Base-by-base conservation (phyloP, 2,113 vertebrate species). In the Mesoclemmys tuberculata region DNA sequence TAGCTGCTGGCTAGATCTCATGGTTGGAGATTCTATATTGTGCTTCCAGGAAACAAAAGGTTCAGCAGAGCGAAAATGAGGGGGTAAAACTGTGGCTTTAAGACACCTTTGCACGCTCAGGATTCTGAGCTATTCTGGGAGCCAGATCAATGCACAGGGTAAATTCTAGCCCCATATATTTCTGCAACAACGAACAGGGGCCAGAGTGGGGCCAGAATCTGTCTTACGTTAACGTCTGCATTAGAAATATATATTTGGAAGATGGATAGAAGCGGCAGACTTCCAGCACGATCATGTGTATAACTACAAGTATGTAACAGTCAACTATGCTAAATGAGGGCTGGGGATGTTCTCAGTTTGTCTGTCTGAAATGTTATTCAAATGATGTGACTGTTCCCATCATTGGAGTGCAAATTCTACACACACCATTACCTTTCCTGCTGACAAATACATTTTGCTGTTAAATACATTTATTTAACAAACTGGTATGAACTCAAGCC, bases 391-490 rank as follows among this genome's bases (percentile, higher is more conserved):
- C 88, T n/a, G 55, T 89, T 93, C 82, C 41, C 58, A 88, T 90
- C 84, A 78, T 71, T 83, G 54, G 58, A 96, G 35, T 8, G 0
- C 35, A 89, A 94, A 44, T 74, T 91, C 21, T 46, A 46, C 49
- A 80, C 48, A 68, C 64, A 38, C 58, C 51, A 77, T 54, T 55
- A 31, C n/a, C 54, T 93, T 94, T 80, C 71, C 61, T 93, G 46
- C 27, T 93, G 54, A 84, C 86, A 96, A 93, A 95, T 41, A 84
- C 19, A n/a, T 71, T 78, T 84, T 89, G 38, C 90, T 85, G 97
- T 90, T 38, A 84, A 68, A 74, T 29, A 18, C n/a, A 86, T 93
- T 64, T 16, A 58, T 89, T 90, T 84, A 85, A 93, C 3, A 11
- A 46, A 78, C 93, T 89, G 88, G 86, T 93, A 90, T 91, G 48